These are phyloP conservation scores for Tinea semifulvella DNA, from an alignment of 2,888 invertebrate genomes.

Conservation along the genomic window DNA sequence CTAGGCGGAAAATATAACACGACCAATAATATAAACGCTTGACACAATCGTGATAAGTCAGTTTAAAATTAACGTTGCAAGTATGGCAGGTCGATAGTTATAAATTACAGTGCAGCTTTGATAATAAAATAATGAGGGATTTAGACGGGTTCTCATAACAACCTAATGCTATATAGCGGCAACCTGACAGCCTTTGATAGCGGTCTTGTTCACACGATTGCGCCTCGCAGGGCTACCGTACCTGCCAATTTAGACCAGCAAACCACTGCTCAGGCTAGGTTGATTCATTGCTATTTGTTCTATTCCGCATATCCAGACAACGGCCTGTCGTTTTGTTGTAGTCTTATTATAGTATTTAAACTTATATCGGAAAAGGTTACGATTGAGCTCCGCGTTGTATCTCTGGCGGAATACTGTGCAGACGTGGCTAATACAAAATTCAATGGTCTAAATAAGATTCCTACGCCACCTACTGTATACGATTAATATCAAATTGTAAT, in stretches of 20 bases:
- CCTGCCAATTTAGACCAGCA: conserved; percentile 19
- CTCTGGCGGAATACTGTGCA: no score
- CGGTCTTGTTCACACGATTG: conserved; percentile 28
- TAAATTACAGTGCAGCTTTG: conserved; percentile 35
- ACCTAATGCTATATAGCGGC: conserved; percentile 28
- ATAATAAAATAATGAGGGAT: conserved; percentile 47
- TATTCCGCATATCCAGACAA: conserved; percentile 17
- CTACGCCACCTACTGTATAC: no score
- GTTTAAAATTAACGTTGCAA: conserved; percentile 41
- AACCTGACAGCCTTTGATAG: conserved; percentile 11
- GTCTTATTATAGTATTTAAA: no score
- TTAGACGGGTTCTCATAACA: conserved; percentile 25
- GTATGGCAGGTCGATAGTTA: conserved; percentile 23
- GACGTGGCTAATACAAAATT: no score
- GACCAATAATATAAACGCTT: conserved; percentile 11
- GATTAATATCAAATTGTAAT: no score
- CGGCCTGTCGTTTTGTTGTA: no score
- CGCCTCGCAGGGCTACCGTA: conserved; percentile 24
- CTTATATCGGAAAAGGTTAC: no score
- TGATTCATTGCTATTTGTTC: conserved; percentile 16
- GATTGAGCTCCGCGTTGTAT: no score
- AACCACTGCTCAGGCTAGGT: neutral
- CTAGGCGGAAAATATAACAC: conserved; percentile 3
- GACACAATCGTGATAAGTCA: conserved; percentile 38
- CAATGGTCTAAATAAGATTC: no score